Base-by-base conservation (phyloP, 2,888 invertebrate species). In the Dasypogon diadema region DNA sequence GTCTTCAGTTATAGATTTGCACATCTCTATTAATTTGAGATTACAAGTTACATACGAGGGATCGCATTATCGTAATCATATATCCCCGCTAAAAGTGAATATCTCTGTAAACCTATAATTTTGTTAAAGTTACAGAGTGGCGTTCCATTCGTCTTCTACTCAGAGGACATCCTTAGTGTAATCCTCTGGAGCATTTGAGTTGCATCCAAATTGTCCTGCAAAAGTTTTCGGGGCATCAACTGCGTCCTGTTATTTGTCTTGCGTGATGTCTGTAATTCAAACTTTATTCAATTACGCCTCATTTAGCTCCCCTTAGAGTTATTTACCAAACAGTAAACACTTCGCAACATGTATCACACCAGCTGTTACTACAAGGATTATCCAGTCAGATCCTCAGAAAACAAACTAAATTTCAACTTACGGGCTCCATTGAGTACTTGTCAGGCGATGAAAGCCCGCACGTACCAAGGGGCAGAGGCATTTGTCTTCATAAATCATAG, bases 401-500 rank as follows among this genome's bases (percentile, higher is more conserved):
- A 51, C 70, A 70, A 70, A 70, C 70, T 54, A 70, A 70, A 70
- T 54, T 70, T 70, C 70, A 70, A 70, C 34, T 54, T 70, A 54
- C 12, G 70, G 54, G 70, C 54, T 54, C 70, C 70, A 70, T 70
- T 70, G 70, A 70, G 54, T 54, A 70, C 54, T 70, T 54, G 54
- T 70, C 70, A 70, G 54, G 54, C 14, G 51, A n/a, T 54, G 54
- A 70, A 54, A 30, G 70, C 51, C 37, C 54, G 54, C 70, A 70
- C 70, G 70, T 70, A 70, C 34, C 37, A 18, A 70, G 54, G 70
- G 70, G 18, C 70, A 70, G 73, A 56, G 46, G 73, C 73, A 73
- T 73, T 73, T 73, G 73, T 73, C 73, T 73, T 73, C 73, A 73
- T 73, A 73, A 73, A 73, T 73, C 73, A 73, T 73, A 56, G 55